A percentile compares a stretch with the other conserved stretches of the same genome.
Conservation (phyloP, 2,888 invertebrate genomes). For the Hydroisotoma schaefferi region DNA sequence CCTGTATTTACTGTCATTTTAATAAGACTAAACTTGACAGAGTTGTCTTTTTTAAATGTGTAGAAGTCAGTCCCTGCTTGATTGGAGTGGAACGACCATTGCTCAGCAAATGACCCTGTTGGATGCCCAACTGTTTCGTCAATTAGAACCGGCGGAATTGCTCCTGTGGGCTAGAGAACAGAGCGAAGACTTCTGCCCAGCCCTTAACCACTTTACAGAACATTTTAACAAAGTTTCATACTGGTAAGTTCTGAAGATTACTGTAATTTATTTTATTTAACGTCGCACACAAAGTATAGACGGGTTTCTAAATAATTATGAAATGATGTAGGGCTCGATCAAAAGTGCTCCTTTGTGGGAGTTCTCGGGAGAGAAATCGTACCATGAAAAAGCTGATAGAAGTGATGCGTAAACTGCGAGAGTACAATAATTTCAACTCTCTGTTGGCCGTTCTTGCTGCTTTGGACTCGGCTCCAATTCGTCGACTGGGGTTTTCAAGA, state of each 20-base stretch:
- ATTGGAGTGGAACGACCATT: constrained; percentile 90
- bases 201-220: constrained; percentile 93
- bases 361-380: constrained; percentile 92
- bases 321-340: constrained; percentile 69
- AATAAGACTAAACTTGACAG: neutral
- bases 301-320: neutral
- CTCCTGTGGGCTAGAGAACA: constrained; percentile 94
- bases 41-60: constrained; percentile 14
- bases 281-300: neutral
- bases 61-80: constrained; percentile 66
- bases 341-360: constrained; percentile 82
- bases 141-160: constrained; percentile 96
- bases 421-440: constrained; percentile 98
- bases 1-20: neutral
- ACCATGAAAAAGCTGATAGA: constrained; percentile 94
- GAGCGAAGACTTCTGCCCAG: constrained; percentile 93
- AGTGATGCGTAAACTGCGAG: constrained; percentile 95
- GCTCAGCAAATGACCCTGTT: constrained; percentile 98
- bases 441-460: constrained; percentile 95
- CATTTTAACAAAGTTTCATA: constrained; percentile 99
- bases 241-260: constrained; percentile 62
- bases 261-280: constrained; percentile 6
- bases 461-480: constrained; percentile 89
- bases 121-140: constrained; percentile 91
- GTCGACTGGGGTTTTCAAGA: constrained; percentile 88